Evolutionary conservation across 2,888 invertebrate species (phyloP).

Genomic region (Coleophora deauratella): DNA sequence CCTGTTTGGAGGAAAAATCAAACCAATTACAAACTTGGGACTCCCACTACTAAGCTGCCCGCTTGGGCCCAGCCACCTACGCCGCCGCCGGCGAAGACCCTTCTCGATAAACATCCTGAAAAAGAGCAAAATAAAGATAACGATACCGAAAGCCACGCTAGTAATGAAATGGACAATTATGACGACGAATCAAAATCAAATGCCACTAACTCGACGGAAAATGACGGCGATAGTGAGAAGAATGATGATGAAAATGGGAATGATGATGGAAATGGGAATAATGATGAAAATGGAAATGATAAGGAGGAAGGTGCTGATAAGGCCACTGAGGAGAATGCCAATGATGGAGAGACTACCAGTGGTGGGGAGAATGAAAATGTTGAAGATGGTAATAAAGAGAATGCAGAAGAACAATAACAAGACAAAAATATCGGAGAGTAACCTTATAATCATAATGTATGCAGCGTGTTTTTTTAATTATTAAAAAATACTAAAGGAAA

Average conservation of each 20-base stretch:
- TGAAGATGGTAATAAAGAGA: background rate
- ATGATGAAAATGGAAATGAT: constrained; percentile 1
- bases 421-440: background rate
- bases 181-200: background rate
- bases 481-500: no score
- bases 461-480: no score
- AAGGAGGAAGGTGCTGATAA: constrained; percentile 1
- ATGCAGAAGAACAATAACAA: background rate
- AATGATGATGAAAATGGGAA: background rate
- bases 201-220: background rate
- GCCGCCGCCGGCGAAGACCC: no score
- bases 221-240: background rate
- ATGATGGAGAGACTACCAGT: background rate
- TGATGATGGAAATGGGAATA: background rate
- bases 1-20: constrained; percentile 3
- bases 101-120: no score
- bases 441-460: no score
- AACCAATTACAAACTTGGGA: constrained; percentile 29
- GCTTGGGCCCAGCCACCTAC: constrained; percentile 26
- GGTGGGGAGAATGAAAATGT: background rate
- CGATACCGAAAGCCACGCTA: background rate
- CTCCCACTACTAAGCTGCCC: constrained; percentile 41
- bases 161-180: no score
- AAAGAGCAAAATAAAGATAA: background rate
- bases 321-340: background rate